Evolutionary conservation across 2,888 invertebrate genomes (phyloP).

Genomic region (Clanis bilineata): DNA sequence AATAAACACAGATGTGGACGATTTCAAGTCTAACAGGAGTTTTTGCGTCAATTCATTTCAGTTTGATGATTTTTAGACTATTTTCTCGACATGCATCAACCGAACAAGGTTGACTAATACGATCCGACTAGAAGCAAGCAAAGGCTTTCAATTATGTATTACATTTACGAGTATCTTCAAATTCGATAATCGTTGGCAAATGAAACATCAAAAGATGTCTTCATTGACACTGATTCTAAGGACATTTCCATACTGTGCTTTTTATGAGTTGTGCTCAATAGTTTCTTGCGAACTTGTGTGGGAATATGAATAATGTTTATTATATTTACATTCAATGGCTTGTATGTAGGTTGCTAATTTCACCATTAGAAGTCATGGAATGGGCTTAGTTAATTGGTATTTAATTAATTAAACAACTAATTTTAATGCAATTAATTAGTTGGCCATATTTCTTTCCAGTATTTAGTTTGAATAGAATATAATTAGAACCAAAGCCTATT

Average conservation of each 20-base stretch:
- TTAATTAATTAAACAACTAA: background rate
- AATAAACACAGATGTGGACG: no score
- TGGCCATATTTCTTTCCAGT: no score
- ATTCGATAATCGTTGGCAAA: background rate
- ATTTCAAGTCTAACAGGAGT: no score
- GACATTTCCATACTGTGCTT: background rate
- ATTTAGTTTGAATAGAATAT: no score
- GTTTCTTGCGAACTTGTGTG: constrained; percentile 9
- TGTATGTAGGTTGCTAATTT: constrained; percentile 7
- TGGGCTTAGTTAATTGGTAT: background rate
- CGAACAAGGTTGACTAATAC: no score
- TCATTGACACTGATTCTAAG: background rate
- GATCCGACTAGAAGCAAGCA: no score
- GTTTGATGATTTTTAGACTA: no score
- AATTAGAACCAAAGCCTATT: no score
- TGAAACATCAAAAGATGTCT: background rate
- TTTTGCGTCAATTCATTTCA: no score
- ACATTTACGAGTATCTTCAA: no score
- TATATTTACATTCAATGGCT: constrained; percentile 15
- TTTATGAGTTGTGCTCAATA: background rate
- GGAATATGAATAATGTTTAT: constrained; percentile 9
- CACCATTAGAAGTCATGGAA: background rate
- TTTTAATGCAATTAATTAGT: background rate
- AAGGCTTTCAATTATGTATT: no score
- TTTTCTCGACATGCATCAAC: no score